Evolutionary conservation across 1,140 invertebrate species (phyloP).

Genomic region (Drosophila lacertosa): DNA sequence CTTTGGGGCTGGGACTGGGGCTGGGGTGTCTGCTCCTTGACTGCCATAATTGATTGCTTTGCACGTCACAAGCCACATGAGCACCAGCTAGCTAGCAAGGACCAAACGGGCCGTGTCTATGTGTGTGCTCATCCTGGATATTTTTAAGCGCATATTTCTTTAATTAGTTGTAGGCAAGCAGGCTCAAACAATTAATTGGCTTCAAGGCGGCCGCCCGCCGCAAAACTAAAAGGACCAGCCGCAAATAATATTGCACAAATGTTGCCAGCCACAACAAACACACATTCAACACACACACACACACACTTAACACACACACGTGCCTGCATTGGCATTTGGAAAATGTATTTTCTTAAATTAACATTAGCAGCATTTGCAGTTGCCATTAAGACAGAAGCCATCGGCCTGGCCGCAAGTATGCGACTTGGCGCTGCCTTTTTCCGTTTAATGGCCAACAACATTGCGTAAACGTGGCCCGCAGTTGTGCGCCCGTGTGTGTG

Average conservation of each 20-base stretch:
- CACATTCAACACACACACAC: slow-evolving; percentile 18
- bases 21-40: slow-evolving; percentile 47
- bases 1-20: no score
- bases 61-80: slow-evolving; percentile 63
- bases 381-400: slow-evolving; percentile 62
- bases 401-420: slow-evolving; percentile 48
- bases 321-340: slow-evolving; percentile 1
- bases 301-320: slow-evolving; percentile 6
- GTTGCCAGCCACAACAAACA: slow-evolving; percentile 52
- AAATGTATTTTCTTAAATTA: slow-evolving; percentile 76
- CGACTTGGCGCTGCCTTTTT: slow-evolving; percentile 40
- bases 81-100: slow-evolving; percentile 1
- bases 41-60: slow-evolving; percentile 76
- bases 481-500: slow-evolving; percentile 5
- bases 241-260: slow-evolving; percentile 80
- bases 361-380: slow-evolving; percentile 78
- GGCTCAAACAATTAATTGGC: slow-evolving; percentile 46
- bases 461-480: slow-evolving; percentile 31
- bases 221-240: slow-evolving; percentile 43
- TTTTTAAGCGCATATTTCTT: slow-evolving; percentile 75
- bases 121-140: slow-evolving; percentile 44
- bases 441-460: slow-evolving; percentile 47
- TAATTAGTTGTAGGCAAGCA: slow-evolving; percentile 61
- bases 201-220: slow-evolving; percentile 28
- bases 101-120: background rate